These are phyloP conservation scores for Probaryconus sp. DNA, from an alignment of 1,140 invertebrate species.

Conservation along the genomic window DNA sequence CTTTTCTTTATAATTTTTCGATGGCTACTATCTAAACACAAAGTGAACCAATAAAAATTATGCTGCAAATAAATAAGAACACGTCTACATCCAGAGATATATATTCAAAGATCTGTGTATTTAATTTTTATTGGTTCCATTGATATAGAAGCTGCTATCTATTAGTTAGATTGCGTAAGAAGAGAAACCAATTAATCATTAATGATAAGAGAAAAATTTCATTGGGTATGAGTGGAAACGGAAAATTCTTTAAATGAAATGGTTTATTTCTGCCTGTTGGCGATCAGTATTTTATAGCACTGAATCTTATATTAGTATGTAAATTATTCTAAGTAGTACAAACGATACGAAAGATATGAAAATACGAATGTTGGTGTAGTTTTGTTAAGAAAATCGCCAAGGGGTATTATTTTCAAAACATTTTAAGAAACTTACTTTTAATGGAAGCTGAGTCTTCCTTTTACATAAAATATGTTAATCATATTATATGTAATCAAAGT, in stretches of 20 bases:
- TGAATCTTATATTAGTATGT: constrained; percentile 50
- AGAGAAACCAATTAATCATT: constrained; percentile 25
- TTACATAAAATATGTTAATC: constrained; percentile 18
- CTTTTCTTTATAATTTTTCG: constrained; percentile 41
- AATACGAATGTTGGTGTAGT: constrained; percentile 42
- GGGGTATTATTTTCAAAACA: constrained; percentile 29
- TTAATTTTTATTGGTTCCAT: too few species aligned
- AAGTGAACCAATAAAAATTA: constrained; percentile 19
- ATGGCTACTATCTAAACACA: constrained; percentile 15
- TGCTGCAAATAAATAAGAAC: too few species aligned
- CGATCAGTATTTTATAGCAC: constrained; percentile 47
- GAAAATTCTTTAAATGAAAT: constrained; percentile 45
- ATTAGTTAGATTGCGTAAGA: too few species aligned
- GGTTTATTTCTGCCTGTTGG: constrained; percentile 33
- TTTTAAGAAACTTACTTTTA: constrained; percentile 29
- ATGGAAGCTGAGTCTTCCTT: constrained; percentile 13
- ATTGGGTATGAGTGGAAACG: constrained; percentile 22
- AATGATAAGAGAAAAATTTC: constrained; percentile 37
- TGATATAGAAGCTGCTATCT: too few species aligned
- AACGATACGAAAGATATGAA: constrained; percentile 27
- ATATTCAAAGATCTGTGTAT: too few species aligned
- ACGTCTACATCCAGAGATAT: too few species aligned
- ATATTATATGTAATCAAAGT: constrained; percentile 7
- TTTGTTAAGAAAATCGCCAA: constrained; percentile 27
- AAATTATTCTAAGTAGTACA: constrained; percentile 29